These are phyloP conservation scores for Theropithecus gelada DNA, from an alignment of 2,113 vertebrate genomes.

Conservation along the genomic window DNA sequence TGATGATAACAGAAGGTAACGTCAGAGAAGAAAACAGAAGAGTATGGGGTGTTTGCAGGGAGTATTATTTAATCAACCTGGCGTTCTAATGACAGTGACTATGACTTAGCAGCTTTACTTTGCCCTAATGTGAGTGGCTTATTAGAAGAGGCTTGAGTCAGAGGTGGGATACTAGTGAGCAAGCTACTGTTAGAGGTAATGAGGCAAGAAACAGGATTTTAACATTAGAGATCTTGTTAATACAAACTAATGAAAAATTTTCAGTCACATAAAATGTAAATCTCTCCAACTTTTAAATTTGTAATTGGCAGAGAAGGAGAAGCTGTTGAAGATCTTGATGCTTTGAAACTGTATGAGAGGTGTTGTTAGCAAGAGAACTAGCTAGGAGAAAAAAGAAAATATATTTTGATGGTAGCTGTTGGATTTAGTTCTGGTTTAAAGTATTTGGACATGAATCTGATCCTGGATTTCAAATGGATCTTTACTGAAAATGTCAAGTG, in stretches of 20 bases:
- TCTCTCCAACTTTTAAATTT: not conserved
- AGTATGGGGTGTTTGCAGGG: not conserved
- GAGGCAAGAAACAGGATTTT: not conserved
- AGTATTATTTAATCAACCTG: not conserved
- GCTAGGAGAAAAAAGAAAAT: not conserved
- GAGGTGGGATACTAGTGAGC: not conserved
- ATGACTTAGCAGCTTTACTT: not conserved
- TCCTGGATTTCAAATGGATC: not conserved
- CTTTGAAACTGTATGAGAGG: not conserved
- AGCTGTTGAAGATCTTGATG: not conserved
- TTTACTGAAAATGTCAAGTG: not conserved
- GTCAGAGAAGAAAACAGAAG: not conserved
- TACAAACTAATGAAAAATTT: not conserved
- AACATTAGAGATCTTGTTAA: not conserved
- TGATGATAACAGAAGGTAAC: not conserved
- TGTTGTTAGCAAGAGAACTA: not conserved
- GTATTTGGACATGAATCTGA: not conserved
- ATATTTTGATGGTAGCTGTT: not conserved
- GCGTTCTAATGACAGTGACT: not conserved
- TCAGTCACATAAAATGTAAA: not conserved
- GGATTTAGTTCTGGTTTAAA: not conserved
- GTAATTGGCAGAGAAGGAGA: not conserved
- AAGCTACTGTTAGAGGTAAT: not conserved
- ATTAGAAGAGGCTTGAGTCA: not conserved
- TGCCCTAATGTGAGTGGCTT: not conserved